Evolutionary conservation across 2,113 vertebrate genomes (phyloP), one percentile per base, ranked within the genome.

Genomic region (Patagioenas fasciata): DNA sequence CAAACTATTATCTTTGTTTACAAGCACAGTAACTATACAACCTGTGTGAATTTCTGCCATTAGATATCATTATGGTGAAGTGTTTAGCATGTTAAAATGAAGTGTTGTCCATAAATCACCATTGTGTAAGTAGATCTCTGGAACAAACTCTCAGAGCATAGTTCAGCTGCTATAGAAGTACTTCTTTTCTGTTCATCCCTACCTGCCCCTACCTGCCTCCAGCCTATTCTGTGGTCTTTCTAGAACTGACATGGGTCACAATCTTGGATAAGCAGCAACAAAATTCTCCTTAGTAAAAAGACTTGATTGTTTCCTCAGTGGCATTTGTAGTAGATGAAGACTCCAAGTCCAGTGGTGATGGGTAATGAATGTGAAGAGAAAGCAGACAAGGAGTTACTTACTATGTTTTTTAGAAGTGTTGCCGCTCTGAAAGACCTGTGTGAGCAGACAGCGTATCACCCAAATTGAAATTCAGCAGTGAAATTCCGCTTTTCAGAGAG

Each of bases 401-500:
- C 81, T 14, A 11, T 61, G 17, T 31, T 81, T 92, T 51, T 67
- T 21, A 40, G 53, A 87, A 80, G 42, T 36, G 15, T 71, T 91
- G 29, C 31, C 15, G 42, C 69, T 94, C 48, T 58, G 61, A 71
- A 81, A 91, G n/a, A 69, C 23, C 73, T 88, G 2, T 82, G 78
- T 80, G 25, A 95, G 51, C 34, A 74, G 73, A 60, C 71, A 82
- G 14, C 38, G 13, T 84, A 91, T 93, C 61, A 44, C 62, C 42
- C 91, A 80, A 73, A 85, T 95, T 82, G 64, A 96, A 97, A 93
- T 95, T 77, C 51, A 75, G 42, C 62, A 65, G 24, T 62, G 78
- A 95, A 97, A 92, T 91, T 87, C 32, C 44, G n/a, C 95, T 91
- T 94, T 94, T 92, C 94, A 93, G 75, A 48, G 56, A 70, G 56